phyloP scores from a whole-genome alignment of 2,888 invertebrate species.

The Tenthredo scrophulariae region DNA sequence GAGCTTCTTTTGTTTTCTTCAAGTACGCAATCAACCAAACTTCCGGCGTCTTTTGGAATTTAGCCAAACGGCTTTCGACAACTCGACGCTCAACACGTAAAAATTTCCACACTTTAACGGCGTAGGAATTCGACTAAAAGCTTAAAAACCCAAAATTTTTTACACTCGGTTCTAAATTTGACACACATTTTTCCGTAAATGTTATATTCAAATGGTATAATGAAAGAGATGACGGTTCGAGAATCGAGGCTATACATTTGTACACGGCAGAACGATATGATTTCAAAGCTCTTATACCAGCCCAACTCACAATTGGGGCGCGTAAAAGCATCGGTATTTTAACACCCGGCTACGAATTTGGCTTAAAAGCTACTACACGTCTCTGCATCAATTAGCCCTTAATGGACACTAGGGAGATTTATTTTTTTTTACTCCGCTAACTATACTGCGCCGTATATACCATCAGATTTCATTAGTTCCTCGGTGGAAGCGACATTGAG shows the following conservation, averaged over 20 bases:
- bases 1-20: constrained; percentile 18
- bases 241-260: constrained; percentile 18
- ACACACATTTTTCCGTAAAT: not conserved
- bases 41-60: constrained; percentile 25
- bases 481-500: not conserved
- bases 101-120: not conserved
- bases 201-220: not conserved
- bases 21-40: not conserved
- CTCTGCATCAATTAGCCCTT: constrained; percentile 45
- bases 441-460: not conserved
- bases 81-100: not conserved
- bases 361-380: constrained; percentile 37
- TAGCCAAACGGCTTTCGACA: not conserved
- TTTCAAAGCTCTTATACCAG: constrained; percentile 30
- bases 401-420: constrained; percentile 20
- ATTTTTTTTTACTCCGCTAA: not conserved
- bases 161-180: not conserved
- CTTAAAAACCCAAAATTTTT: not conserved
- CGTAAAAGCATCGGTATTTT: constrained; percentile 37
- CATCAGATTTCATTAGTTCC: constrained; percentile 24
- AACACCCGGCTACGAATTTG: constrained; percentile 27
- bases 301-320: not conserved
- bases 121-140: not conserved
- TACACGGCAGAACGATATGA: not conserved
- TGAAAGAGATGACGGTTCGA: constrained; percentile 16